phyloP scores from a whole-genome alignment of 2,113 vertebrate genomes.

The Proteles cristata region DNA sequence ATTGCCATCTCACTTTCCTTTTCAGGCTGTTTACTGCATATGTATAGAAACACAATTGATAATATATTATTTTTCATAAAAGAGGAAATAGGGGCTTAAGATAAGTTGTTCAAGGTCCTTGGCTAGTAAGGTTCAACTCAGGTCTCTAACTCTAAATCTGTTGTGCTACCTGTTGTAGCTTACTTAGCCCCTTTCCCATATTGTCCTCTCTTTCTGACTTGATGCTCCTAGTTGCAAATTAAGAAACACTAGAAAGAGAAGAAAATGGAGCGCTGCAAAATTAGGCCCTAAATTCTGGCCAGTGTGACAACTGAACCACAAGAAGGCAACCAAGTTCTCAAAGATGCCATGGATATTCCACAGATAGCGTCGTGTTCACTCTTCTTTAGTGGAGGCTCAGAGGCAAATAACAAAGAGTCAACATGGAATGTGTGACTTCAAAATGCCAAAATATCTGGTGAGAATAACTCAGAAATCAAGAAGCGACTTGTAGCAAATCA shows the following conservation, averaged over 20 bases:
- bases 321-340: background rate
- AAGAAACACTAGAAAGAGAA: background rate
- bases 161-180: background rate
- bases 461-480: slow-evolving; percentile 76
- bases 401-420: slow-evolving; percentile 43
- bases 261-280: background rate
- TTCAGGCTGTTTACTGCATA: background rate
- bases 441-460: slow-evolving; percentile 47
- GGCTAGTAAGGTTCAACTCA: background rate
- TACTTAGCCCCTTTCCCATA: background rate
- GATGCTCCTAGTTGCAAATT: slow-evolving; percentile 36
- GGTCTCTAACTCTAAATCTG: background rate
- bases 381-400: background rate
- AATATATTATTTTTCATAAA: slow-evolving; percentile 3
- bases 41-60: background rate
- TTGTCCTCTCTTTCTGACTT: background rate
- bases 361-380: background rate
- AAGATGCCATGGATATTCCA: background rate
- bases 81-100: background rate
- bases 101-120: background rate
- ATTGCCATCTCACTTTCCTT: slow-evolving; percentile 3
- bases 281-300: background rate
- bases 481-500: slow-evolving; percentile 62
- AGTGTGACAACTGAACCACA: background rate
- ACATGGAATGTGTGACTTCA: slow-evolving; percentile 29